Evolutionary conservation across 2,888 invertebrate genomes (phyloP), one percentile per base, ranked within the genome.

Genomic region (Nephrotoma appendiculata): DNA sequence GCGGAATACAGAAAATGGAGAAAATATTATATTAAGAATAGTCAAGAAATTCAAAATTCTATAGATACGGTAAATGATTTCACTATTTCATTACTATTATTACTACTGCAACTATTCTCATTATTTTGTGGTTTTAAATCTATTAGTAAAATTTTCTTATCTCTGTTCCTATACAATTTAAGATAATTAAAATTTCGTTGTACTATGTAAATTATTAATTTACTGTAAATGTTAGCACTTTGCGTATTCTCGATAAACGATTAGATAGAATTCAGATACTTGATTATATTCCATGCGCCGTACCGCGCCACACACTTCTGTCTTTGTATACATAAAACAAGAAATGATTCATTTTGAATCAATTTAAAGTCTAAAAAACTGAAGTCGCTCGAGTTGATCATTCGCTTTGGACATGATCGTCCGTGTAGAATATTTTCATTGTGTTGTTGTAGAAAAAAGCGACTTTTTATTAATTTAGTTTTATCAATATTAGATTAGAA

Each of bases 1-100:
- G 98, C 98, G 88, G 99, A 99, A 93, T 99, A 99, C 93, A 98
- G 99, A 93, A 98, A 98, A 95, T 99, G 99, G 99, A 95, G 99
- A 88, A 95, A 96, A 93, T 98, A 96, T 92, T 96, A 96, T 92
- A 94, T 96, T 90, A 96, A 96, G 44, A 85, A 85, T 19, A 44
- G 19, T 85, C 42, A 44, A 45, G 85, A 44, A 85, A 85, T 19
- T 45, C 85, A 85, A 85, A 85, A 45, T 85, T 44, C 85, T 44
- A 85, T 85, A 19, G 85, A 85, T 85, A 85, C 85, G 85, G 85
- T 85, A 85, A 85, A 71, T 19, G 19, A 71, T 71, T 71, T 71
- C 19, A 71, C 31, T 71, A 31, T 31, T 71, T 44, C 44, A 44
- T 44, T 71, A 71, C 71, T 71, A 71, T 71, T 71, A 71, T 31